Percentiles rank a stretch among this genome's conserved stretches.
Evolutionary conservation across 2,113 vertebrate genomes (phyloP).

Genomic region (Cricetomys ansorgei): DNA sequence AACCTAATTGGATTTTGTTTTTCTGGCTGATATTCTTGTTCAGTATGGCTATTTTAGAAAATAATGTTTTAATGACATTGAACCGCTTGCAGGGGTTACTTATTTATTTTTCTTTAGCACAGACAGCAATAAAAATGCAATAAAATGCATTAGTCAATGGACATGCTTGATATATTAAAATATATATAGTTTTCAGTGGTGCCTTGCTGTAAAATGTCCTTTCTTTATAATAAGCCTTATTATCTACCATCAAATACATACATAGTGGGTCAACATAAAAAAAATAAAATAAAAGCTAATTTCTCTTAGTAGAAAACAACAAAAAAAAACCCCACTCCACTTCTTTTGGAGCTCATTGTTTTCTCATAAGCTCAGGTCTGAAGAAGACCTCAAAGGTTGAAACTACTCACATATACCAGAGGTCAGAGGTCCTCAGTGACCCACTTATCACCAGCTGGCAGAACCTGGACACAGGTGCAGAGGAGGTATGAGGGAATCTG

Average conservation of each 20-base stretch:
- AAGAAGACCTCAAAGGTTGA: background rate
- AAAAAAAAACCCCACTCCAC: background rate
- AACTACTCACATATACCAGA: background rate
- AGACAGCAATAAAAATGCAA: conserved; percentile 40
- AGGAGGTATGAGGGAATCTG: background rate
- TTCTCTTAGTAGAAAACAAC: background rate
- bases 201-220: background rate
- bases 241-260: conserved; percentile 17
- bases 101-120: conserved; percentile 47
- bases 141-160: conserved; percentile 12
- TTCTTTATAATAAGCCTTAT: conserved; percentile 37
- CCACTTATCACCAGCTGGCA: background rate
- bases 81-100: conserved; percentile 6
- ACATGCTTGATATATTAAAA: conserved; percentile 43
- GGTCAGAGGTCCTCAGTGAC: background rate
- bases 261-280: background rate
- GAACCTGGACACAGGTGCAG: background rate
- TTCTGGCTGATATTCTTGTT: background rate
- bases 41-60: conserved; percentile 28
- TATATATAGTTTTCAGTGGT: background rate
- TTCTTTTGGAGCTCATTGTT: background rate
- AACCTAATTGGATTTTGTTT: background rate
- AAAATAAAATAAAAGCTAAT: conserved; percentile 39
- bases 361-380: background rate
- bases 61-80: conserved; percentile 39